Percentiles rank a stretch among this genome's conserved stretches.
These are phyloP conservation scores for Lipotes vexillifer DNA, from an alignment of 2,113 vertebrate genomes.

Conservation along the genomic window DNA sequence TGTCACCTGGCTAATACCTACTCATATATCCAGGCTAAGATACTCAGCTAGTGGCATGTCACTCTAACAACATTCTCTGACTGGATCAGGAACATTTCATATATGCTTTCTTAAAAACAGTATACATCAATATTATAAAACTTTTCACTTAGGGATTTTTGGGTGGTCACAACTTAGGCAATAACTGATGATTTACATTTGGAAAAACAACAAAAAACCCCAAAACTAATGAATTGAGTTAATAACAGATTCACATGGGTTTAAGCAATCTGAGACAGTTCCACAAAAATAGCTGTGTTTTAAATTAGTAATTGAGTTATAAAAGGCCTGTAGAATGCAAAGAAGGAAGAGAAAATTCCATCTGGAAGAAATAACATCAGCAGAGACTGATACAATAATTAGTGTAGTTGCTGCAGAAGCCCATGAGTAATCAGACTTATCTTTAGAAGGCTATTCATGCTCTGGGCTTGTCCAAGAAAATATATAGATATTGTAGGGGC, in stretches of 20 bases:
- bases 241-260: neutral
- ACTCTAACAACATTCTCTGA: neutral
- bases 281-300: neutral
- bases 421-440: neutral
- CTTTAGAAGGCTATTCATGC: neutral
- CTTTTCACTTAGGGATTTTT: neutral
- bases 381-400: neutral
- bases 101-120: neutral
- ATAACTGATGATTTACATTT: neutral
- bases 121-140: neutral
- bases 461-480: neutral
- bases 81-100: neutral
- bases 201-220: rapidly evolving
- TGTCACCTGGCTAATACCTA: neutral
- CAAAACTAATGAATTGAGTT: neutral
- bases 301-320: neutral
- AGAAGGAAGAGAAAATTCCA: neutral
- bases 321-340: neutral
- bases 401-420: neutral
- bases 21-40: neutral
- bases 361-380: neutral
- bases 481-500: neutral
- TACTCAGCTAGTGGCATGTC: neutral
- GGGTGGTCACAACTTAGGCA: neutral
- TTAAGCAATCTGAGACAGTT: neutral